Evolutionary conservation across 1,140 invertebrate genomes (phyloP), one percentile per base, ranked within the genome.

Genomic region (Piezodorus guildinii): DNA sequence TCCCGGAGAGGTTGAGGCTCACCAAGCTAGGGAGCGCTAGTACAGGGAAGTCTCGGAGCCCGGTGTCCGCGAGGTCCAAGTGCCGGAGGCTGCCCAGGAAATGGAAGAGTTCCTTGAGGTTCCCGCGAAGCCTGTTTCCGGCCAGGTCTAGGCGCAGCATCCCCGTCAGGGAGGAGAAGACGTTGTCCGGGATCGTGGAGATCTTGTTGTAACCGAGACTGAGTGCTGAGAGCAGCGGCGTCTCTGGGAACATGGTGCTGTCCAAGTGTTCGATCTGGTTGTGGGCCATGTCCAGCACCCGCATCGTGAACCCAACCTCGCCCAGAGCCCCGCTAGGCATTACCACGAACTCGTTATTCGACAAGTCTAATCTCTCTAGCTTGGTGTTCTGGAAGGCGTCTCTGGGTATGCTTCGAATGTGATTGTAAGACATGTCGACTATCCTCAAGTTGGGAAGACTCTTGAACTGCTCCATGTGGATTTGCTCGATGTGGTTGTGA

Each of bases 71-170:
- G 66, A 93, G 74, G 72, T 83, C 85, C 60, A 94, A 78, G 71
- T 84, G 79, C 71, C 86, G 82, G 30, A 93, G 76, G 67, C 86
- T 85, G 34, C 88, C 89, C 16, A 90, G 80, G 73, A 91, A 90
- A 71, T 91, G 86, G 70, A 92, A 90, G n/a, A 93, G 78, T 73
- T 93, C 90, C 69, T 91, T 90, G 70, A 91, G 90, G 74, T 93
- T 93, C 46, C 89, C 87, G 67, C 88, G 82, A 1, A 90, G 73
- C n/a, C 80, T 77, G 74, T 94, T 95, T 60, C 81, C 82, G 43
- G 88, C 87, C 2, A 95, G 75, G 73, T 93, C 88, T 63, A 94
- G 74, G 66, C 81, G 83, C 52, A 90, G 80, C 27, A 95, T 77
- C 66, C 83, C 85, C 21, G 83, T 84, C 9, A 94, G 77, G 68